A percentile compares a stretch with the other conserved stretches of the same genome.
phyloP scores from a whole-genome alignment of 2,888 invertebrate genomes.

The Habrosyne pyritoides region DNA sequence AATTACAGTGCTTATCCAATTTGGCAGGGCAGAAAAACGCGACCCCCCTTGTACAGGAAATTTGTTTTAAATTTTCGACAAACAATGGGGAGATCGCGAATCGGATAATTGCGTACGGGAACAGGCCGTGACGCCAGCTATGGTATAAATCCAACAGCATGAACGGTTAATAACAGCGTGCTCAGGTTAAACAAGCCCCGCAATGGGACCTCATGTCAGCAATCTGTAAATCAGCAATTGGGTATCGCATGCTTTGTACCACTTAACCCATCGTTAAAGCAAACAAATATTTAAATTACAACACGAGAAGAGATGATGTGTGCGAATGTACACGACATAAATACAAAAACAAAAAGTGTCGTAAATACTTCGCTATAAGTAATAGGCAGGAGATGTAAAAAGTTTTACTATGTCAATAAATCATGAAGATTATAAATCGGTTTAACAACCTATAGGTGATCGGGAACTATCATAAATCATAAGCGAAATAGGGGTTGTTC shows the following conservation, averaged over 20 bases:
- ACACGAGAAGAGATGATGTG: slow-evolving; percentile 22
- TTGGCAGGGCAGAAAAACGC: slow-evolving; percentile 79
- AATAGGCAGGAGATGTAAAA: slow-evolving; percentile 51
- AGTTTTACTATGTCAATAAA: slow-evolving; percentile 72
- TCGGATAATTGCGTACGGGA: slow-evolving; percentile 76
- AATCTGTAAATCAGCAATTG: slow-evolving; percentile 69
- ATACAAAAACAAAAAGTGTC: slow-evolving; percentile 23
- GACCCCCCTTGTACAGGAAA: slow-evolving; percentile 80
- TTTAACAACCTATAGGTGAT: slow-evolving; percentile 71
- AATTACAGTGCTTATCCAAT: slow-evolving; percentile 83
- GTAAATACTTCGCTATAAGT: slow-evolving; percentile 36
- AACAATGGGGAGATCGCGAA: slow-evolving; percentile 79
- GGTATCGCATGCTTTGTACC: slow-evolving; percentile 62
- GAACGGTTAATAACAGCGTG: slow-evolving; percentile 78
- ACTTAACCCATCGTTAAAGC: slow-evolving; percentile 39
- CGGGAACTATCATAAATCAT: slow-evolving; percentile 69
- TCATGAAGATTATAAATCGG: slow-evolving; percentile 75
- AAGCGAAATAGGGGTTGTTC: slow-evolving; percentile 61
- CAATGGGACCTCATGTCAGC: slow-evolving; percentile 64
- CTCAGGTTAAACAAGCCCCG: slow-evolving; percentile 59
- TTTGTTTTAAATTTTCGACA: slow-evolving; percentile 83
- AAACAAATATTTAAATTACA: slow-evolving; percentile 32
- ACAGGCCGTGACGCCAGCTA: slow-evolving; percentile 70
- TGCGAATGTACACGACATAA: slow-evolving; percentile 20
- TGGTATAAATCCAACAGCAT: slow-evolving; percentile 72